Evolutionary conservation across 2,113 vertebrate genomes (phyloP), one percentile per base, ranked within the genome.

Genomic region (Neogobius melanostomus): DNA sequence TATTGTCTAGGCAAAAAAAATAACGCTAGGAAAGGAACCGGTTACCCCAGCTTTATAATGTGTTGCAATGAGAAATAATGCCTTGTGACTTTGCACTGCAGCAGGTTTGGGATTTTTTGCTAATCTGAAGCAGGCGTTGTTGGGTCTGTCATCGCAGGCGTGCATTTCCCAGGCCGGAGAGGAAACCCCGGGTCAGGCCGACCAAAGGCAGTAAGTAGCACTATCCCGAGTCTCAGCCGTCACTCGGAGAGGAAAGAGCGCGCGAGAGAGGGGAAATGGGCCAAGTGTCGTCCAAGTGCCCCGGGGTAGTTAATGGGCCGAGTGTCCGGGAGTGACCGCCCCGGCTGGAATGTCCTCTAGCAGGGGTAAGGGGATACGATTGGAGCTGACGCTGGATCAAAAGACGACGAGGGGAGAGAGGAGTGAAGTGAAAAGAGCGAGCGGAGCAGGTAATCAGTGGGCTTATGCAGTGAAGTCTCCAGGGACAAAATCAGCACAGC

Each of bases 381-480:
- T 42, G 16, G 14, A 69, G 81, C 73, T 50, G 85, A 87, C 81
- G 77, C 15, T 67, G 83, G 43, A 91, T 85, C 90, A 82, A 93
- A 89, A 82, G 84, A 36, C 28, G 28, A 5, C 28, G 51, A 61
- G 16, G 52, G 9, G 63, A 71, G 79, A 59, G 69, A 65, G 77
- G 68, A 43, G 12, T 56, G 53, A 8, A 21, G 12, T 7, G 57
- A 43, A 61, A 76, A 48, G 66, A 61, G 49, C 52, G 2, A 87
- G 88, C 64, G 71, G 71, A 74, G 80, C 73, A 63, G 94, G 94
- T 93, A 94, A 95, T 95, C 94, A 94, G 72, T 62, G 74, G 7
- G 14, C 36, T 6, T 8, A 14, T 8, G 56, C 56, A 59, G 28
- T 12, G 7, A 16, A 2, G 11, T 44, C 57, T 61, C 57, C 42